phyloP scores from a whole-genome alignment of 2,113 vertebrate genomes.

The Sander lucioperca region DNA sequence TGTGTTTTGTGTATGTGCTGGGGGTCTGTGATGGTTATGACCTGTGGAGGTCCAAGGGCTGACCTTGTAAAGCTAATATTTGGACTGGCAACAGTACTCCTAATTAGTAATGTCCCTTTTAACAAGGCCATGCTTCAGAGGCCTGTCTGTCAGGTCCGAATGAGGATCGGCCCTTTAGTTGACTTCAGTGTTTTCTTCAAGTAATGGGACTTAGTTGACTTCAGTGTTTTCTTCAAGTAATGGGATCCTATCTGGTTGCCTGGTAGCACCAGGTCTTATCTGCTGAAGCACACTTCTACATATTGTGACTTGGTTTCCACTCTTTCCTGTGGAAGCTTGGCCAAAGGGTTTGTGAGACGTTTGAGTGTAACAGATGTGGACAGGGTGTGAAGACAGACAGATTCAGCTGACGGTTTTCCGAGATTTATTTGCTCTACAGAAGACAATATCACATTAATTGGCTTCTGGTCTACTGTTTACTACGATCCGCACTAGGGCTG shows the following conservation, averaged over 20 bases:
- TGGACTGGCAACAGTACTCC: slow-evolving; percentile 59
- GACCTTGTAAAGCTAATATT: slow-evolving; percentile 76
- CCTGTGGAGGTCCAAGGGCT: slow-evolving; percentile 48
- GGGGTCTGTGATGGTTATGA: slow-evolving; percentile 32
- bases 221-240: slow-evolving; percentile 39
- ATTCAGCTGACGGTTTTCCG: too few species aligned
- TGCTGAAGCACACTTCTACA: slow-evolving; percentile 29
- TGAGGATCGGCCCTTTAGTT: slow-evolving; percentile 34
- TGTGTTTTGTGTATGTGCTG: slow-evolving; percentile 24
- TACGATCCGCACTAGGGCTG: too few species aligned
- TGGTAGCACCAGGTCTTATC: slow-evolving; percentile 50
- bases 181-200: slow-evolving; percentile 37
- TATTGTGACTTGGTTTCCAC: slow-evolving; percentile 48
- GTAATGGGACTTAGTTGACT: slow-evolving; percentile 42
- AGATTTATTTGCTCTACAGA: too few species aligned
- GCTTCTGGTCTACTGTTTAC: too few species aligned
- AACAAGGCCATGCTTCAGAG: slow-evolving; percentile 28
- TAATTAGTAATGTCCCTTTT: slow-evolving; percentile 61
- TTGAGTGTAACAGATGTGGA: not conserved
- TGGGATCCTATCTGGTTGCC: slow-evolving; percentile 38
- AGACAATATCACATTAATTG: too few species aligned
- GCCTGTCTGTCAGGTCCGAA: slow-evolving; percentile 20
- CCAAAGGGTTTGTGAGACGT: slow-evolving; percentile 23
- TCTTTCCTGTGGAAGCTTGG: slow-evolving; percentile 42
- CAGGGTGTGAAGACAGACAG: too few species aligned